Evolutionary conservation across 2,797 vertebrate genomes (phyloP).

Genomic region (Malacoctenus gilli): DNA sequence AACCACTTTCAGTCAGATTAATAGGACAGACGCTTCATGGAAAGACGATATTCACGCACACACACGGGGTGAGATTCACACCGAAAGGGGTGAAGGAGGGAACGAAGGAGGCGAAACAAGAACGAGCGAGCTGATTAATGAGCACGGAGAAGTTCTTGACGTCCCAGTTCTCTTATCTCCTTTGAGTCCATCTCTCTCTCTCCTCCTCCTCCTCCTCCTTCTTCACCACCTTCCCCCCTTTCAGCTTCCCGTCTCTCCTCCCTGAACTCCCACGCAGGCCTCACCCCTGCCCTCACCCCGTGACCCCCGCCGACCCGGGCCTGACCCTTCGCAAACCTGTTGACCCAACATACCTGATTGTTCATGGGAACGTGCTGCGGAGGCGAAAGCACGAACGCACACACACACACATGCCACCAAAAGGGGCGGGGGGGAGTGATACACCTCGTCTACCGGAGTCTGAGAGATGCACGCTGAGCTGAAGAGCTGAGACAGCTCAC

Average conservation of each 20-base stretch:
- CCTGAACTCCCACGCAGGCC: conserved; percentile 30
- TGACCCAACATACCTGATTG: conserved; percentile 73
- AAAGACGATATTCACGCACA: conserved; percentile 33
- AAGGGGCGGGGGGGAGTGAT: not conserved
- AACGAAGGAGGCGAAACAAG: conserved; percentile 26
- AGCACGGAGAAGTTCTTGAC: too few species aligned
- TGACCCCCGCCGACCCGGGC: conserved; percentile 66
- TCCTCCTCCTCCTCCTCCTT: conserved; percentile 47
- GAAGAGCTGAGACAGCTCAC: conserved; percentile 50
- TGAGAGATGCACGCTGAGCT: conserved; percentile 36
- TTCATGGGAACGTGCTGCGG: conserved; percentile 79
- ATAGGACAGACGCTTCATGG: too few species aligned
- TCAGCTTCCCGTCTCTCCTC: conserved; percentile 46
- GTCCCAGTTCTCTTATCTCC: conserved; percentile 55
- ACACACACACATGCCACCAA: conserved; percentile 5
- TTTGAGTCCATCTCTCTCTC: conserved; percentile 71
- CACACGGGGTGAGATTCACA: not conserved
- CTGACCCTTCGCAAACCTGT: conserved; percentile 69
- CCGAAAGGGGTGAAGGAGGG: conserved; percentile 6
- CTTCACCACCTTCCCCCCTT: conserved; percentile 35
- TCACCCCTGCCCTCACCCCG: conserved; percentile 15
- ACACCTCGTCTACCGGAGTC: conserved; percentile 27
- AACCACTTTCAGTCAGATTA: conserved; percentile 25
- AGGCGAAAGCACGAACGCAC: conserved; percentile 13
- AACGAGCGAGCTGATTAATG: conserved; percentile 35